Evolutionary conservation across 2,113 vertebrate species (phyloP).

Genomic region (Condylura cristata): DNA sequence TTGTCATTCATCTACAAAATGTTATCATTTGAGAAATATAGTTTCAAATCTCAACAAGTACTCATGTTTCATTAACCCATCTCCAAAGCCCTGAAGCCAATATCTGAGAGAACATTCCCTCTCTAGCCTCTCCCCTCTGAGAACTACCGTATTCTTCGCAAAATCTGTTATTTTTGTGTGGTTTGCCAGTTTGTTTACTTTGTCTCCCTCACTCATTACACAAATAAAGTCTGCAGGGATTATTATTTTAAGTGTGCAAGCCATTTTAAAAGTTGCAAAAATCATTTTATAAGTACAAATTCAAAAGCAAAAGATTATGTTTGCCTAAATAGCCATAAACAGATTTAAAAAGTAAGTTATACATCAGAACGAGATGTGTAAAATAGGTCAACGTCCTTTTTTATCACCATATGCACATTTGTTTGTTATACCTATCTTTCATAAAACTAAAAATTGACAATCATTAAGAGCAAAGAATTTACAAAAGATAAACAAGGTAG

Average conservation of each 20-base stretch:
- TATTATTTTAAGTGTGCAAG: neutral
- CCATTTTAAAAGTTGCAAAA: neutral
- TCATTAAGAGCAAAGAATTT: neutral
- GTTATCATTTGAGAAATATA: too few species aligned
- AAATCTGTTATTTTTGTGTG: too few species aligned
- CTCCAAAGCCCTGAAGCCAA: too few species aligned
- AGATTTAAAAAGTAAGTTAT: conserved; percentile 13
- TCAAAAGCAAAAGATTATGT: neutral
- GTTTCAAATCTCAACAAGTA: too few species aligned
- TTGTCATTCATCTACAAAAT: too few species aligned
- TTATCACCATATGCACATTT: neutral
- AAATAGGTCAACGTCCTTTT: neutral
- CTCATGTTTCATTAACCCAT: too few species aligned
- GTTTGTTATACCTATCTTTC: neutral
- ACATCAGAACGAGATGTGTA: neutral
- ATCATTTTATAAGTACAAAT: neutral
- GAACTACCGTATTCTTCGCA: too few species aligned
- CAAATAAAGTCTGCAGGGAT: neutral
- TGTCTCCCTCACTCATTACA: neutral
- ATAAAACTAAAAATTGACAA: conserved; percentile 3
- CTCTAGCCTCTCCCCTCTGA: too few species aligned
- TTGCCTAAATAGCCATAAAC: neutral
- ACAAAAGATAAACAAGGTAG: neutral
- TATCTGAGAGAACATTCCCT: too few species aligned
- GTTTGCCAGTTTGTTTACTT: too few species aligned